phyloP scores from a whole-genome alignment of 2,113 vertebrate genomes.

The Pachypanchax playfairii region DNA sequence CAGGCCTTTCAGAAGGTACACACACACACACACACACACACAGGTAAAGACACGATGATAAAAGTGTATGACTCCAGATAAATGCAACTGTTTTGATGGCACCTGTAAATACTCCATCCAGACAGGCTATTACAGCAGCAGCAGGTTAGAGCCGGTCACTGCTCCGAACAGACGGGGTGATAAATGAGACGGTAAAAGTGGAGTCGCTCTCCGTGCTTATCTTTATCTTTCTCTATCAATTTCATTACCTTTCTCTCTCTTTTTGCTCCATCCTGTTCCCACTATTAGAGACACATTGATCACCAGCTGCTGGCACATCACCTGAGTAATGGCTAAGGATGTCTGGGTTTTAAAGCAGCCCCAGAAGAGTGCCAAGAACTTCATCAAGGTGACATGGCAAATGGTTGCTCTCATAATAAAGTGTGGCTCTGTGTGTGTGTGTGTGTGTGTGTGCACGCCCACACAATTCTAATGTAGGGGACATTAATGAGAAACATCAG shows the following conservation, averaged over 20 bases:
- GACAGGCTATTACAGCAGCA: slow-evolving; percentile 64
- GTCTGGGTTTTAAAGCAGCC: slow-evolving; percentile 73
- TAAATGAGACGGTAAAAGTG: slow-evolving; percentile 73
- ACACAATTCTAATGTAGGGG: slow-evolving; percentile 56
- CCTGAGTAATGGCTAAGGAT: slow-evolving; percentile 79
- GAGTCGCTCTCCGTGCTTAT: slow-evolving; percentile 66
- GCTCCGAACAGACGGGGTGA: slow-evolving; percentile 49
- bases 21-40: slow-evolving; percentile 13
- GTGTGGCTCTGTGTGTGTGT: slow-evolving; percentile 14
- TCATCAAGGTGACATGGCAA: slow-evolving; percentile 67
- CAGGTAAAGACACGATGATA: slow-evolving; percentile 48
- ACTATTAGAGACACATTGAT: slow-evolving; percentile 76
- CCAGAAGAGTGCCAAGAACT: slow-evolving; percentile 59
- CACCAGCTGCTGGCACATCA: slow-evolving; percentile 72
- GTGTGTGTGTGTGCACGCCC: slow-evolving; percentile 21
- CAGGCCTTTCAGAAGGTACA: slow-evolving; percentile 6
- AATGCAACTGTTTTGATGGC: slow-evolving; percentile 69
- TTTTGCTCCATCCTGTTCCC: slow-evolving; percentile 42
- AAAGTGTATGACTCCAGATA: slow-evolving; percentile 60
- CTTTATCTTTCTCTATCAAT: slow-evolving; percentile 70
- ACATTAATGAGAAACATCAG: slow-evolving; percentile 72
- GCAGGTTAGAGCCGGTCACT: slow-evolving; percentile 42
- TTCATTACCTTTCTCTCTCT: slow-evolving; percentile 47
- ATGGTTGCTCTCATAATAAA: slow-evolving; percentile 67
- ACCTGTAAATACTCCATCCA: slow-evolving; percentile 59